These are phyloP conservation scores for Nanorana parkeri DNA, from an alignment of 2,113 vertebrate species.

Conservation along the genomic window DNA sequence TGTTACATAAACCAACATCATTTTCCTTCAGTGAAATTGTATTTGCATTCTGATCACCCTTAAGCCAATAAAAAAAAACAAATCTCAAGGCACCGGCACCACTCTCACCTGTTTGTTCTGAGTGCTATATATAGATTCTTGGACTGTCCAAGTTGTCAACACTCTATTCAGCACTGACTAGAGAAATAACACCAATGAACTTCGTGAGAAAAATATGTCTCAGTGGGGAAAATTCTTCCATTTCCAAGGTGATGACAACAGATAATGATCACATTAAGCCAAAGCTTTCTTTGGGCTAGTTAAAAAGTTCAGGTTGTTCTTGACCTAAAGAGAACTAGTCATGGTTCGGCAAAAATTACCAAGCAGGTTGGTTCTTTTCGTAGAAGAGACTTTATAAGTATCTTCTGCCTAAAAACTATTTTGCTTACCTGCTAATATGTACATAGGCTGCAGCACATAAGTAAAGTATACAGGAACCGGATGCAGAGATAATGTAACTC, in stretches of 20 bases:
- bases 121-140: background rate
- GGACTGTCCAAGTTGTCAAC: constrained; percentile 17
- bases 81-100: background rate
- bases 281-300: background rate
- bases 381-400: too few relatives aligned
- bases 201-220: background rate
- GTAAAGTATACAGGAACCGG: too few relatives aligned
- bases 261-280: background rate
- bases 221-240: background rate
- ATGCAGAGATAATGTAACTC: too few relatives aligned
- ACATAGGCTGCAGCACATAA: too few relatives aligned
- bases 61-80: background rate
- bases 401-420: too few relatives aligned
- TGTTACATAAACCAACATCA: constrained; percentile 18
- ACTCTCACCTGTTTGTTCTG: constrained; percentile 1
- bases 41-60: constrained; percentile 32
- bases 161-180: background rate
- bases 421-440: too few relatives aligned
- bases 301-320: too few relatives aligned
- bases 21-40: constrained; percentile 8
- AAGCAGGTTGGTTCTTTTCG: too few relatives aligned
- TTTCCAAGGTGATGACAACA: background rate
- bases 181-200: background rate
- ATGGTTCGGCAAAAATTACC: too few relatives aligned
- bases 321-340: too few relatives aligned